These are phyloP conservation scores for Xenopus petersii DNA, from an alignment of 2,797 vertebrate species.

Conservation along the genomic window DNA sequence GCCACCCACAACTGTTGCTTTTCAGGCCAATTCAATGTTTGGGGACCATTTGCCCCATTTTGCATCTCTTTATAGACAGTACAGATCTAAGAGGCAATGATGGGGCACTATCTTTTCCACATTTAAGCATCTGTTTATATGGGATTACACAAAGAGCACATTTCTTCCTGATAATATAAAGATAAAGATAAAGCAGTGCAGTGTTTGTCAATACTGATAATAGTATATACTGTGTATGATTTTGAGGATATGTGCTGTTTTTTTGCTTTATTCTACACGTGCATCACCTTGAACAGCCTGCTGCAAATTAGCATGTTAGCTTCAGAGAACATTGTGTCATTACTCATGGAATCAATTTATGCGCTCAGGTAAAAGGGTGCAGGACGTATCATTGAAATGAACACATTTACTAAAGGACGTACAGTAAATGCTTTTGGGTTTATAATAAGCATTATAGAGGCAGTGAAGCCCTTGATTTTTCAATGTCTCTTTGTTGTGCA, in stretches of 20 bases:
- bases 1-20: too few species aligned
- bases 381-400: background rate
- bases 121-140: too few species aligned
- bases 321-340: slow-evolving; percentile 4
- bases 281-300: background rate
- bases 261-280: background rate
- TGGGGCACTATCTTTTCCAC: too few species aligned
- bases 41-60: too few species aligned
- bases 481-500: too few species aligned
- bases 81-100: too few species aligned
- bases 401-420: background rate
- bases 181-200: background rate
- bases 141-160: too few species aligned
- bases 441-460: background rate
- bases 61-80: too few species aligned
- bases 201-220: background rate
- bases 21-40: too few species aligned
- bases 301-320: background rate
- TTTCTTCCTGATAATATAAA: too few species aligned
- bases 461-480: too few species aligned
- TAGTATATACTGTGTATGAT: background rate
- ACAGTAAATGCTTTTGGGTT: background rate
- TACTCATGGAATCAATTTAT: slow-evolving; percentile 11
- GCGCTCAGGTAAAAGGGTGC: background rate
- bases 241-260: background rate